A percentile compares a stretch with the other conserved stretches of the same genome.
phyloP scores from a whole-genome alignment of 2,888 invertebrate genomes.

The Drosophila flavopinicola region DNA sequence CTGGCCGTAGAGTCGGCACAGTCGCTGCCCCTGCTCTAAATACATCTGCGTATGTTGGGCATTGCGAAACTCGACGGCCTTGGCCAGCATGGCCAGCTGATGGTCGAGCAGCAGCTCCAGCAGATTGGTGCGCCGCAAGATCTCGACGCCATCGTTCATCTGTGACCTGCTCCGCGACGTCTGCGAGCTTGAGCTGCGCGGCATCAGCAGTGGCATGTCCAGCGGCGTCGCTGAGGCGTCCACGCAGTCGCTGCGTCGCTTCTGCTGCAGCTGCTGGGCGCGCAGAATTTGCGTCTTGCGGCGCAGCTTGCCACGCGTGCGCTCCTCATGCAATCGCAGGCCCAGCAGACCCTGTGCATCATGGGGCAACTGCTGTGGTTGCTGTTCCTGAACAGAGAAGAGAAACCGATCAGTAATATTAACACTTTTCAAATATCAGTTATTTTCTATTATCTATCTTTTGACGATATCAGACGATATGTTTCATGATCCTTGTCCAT shows the following conservation, averaged over 20 bases:
- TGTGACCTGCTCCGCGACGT: conserved; percentile 28
- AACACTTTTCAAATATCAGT: too few species aligned
- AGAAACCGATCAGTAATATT: too few species aligned
- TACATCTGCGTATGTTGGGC: conserved; percentile 88
- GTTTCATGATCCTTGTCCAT: too few species aligned
- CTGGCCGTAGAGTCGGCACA: conserved; percentile 87
- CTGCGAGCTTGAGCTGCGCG: conserved; percentile 14
- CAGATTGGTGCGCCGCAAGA: conserved; percentile 87
- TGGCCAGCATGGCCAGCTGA: conserved; percentile 89
- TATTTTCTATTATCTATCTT: too few species aligned
- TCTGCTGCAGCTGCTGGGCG: conserved; percentile 64
- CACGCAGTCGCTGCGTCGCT: conserved; percentile 79
- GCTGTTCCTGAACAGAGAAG: conserved; percentile 6
- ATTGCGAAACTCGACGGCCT: conserved; percentile 87
- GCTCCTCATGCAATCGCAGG: conserved; percentile 85
- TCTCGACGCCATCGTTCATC: conserved; percentile 85
- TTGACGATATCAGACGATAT: too few species aligned
- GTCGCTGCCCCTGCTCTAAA: conserved; percentile 88
- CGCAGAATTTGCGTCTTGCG: conserved; percentile 84
- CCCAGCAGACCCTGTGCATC: conserved; percentile 84
- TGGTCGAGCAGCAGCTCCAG: conserved; percentile 90
- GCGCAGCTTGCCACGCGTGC: conserved; percentile 86
- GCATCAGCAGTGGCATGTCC: conserved; percentile 85
- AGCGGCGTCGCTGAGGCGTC: conserved; percentile 85
- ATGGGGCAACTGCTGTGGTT: not conserved